Conservation (phyloP, 35 echinoderm and acorn worm genomes). For the Apostichopus californicus region DNA sequence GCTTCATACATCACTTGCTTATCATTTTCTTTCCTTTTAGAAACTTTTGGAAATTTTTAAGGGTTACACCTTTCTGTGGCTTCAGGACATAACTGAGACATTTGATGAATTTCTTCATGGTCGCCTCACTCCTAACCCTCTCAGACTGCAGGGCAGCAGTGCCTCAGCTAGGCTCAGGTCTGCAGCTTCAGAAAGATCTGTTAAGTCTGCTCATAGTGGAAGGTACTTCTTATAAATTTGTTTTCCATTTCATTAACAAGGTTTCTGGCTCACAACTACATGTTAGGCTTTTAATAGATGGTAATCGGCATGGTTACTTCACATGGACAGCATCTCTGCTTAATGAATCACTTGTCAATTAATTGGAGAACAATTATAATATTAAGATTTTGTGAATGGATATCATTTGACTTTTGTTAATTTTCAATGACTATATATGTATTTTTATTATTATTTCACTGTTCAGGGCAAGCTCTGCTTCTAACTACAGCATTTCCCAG, state of each 20-base stretch:
- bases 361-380: too few species aligned
- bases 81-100: slow-evolving; percentile 94
- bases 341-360: too few species aligned
- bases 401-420: background rate
- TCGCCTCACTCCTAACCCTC: slow-evolving; percentile 85
- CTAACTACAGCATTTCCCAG: slow-evolving; percentile 92
- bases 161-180: slow-evolving; percentile 83
- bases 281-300: too few species aligned
- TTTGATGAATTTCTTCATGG: slow-evolving; percentile 99
- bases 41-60: slow-evolving; percentile 90
- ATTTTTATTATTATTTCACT: background rate
- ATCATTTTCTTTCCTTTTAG: slow-evolving; percentile 22
- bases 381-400: background rate
- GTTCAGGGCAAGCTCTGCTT: slow-evolving; percentile 92
- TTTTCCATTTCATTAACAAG: too few species aligned
- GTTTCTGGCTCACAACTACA: too few species aligned
- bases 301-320: too few species aligned
- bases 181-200: slow-evolving; percentile 87
- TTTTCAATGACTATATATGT: background rate
- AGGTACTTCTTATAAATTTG: slow-evolving; percentile 50
- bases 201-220: slow-evolving; percentile 89
- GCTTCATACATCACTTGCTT: background rate
- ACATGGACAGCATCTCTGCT: too few species aligned
- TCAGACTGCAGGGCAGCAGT: slow-evolving; percentile 61
- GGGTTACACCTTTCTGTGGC: slow-evolving; percentile 94